Percentiles rank a stretch among this genome's conserved stretches.
These are phyloP conservation scores for Chelidonichthys spinosus DNA, from an alignment of 2,797 vertebrate genomes.

Conservation along the genomic window DNA sequence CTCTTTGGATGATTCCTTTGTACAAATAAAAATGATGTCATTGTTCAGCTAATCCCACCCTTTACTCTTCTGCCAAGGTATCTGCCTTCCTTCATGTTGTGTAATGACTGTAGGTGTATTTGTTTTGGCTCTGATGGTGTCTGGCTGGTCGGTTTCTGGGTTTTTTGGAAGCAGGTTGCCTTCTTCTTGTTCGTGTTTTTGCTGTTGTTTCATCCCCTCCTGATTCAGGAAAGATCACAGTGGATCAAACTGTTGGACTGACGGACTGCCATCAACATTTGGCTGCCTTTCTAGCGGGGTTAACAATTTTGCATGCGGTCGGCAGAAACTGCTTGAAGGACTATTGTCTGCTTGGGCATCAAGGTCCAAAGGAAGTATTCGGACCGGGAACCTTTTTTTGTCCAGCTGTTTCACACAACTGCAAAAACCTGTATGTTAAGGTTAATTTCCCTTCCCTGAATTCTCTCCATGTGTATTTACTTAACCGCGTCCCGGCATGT, in stretches of 20 bases:
- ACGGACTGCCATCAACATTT: constrained; percentile 21
- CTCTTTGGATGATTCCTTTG: too few species aligned
- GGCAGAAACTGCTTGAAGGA: constrained; percentile 23
- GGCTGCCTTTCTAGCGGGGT: background rate
- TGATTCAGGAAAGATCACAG: background rate
- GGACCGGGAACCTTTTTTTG: background rate
- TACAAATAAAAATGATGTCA: too few species aligned
- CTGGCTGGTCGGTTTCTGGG: background rate
- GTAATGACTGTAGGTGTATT: background rate
- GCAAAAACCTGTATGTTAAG: background rate
- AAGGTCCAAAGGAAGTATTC: background rate
- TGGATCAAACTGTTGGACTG: constrained; percentile 6
- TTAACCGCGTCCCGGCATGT: constrained; percentile 11
- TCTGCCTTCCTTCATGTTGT: too few species aligned
- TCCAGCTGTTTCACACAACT: constrained; percentile 3
- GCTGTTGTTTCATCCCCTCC: background rate
- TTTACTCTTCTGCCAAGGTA: too few species aligned
- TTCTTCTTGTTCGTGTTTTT: background rate
- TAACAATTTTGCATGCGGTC: constrained; percentile 30
- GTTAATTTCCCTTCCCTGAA: constrained; percentile 14
- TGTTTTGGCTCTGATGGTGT: background rate
- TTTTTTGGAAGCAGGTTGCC: background rate
- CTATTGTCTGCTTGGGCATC: background rate
- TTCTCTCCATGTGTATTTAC: constrained; percentile 19
- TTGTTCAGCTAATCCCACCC: too few species aligned